Evolutionary conservation across 2,113 vertebrate genomes (phyloP), one percentile per base, ranked within the genome.

Genomic region (Thryonomys swinderianus): DNA sequence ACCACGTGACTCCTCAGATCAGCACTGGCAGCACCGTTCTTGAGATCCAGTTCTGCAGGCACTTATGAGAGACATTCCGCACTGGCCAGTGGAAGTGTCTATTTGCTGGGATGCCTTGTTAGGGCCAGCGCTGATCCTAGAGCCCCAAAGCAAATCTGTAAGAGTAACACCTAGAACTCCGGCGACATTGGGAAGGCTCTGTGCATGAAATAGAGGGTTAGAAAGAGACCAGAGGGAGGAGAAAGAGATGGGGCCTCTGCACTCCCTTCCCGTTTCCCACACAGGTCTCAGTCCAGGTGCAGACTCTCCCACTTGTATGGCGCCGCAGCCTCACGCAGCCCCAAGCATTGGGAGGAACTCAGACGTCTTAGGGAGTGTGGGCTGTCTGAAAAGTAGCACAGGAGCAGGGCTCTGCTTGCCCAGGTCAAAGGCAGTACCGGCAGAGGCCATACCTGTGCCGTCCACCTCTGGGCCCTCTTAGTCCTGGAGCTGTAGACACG

Each of bases 401-500:
- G 48, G 40, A 83, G 51, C 37, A 37, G 53, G 40, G 0, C n/a
- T 40, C 23, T 55, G 59, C 14, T 42, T 34, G 37, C 2, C 59
- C 53, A 27, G 51, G 45, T 73, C 55, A 82, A 53, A 88, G 55
- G 32, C 17, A 27, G 20, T 7, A n/a, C 20, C 3, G 2, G 40
- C 32, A n/a, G 79, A 57, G 6, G 25, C 34, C 8, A 1, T 20
- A 12, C 30, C 45, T 27, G 21, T 2, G 37, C 45, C 27, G 0
- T 42, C 82, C 18, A 40, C 53, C 6, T 3, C 10, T 53, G 40
- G 62, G 81, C 45, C 40, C 45, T 6, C 73, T 76, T 40, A 73
- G 48, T 42, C n/a, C 3, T 34, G 71, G 21, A 13, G 2, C 20
- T 74, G 45, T 34, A 61, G 53, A 37, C 30, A 16, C 0, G 57